phyloP scores from a whole-genome alignment of 2,888 invertebrate species.

The Caenorhabditis japonica region DNA sequence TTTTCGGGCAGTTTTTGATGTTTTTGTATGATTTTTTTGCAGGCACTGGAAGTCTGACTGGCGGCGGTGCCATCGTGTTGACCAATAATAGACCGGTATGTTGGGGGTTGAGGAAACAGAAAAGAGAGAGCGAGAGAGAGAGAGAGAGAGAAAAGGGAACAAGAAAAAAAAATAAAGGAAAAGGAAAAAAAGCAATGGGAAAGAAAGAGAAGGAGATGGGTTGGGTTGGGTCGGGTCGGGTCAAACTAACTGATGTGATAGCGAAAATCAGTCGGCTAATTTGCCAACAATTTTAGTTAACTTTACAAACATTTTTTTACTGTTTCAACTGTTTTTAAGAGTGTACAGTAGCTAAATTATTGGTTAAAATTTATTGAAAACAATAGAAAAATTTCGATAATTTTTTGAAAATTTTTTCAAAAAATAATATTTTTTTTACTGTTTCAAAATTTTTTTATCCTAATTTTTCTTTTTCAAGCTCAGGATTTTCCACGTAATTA shows the following conservation, averaged over 20 bases:
- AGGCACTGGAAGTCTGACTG: constrained; percentile 69
- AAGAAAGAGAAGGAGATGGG: too few species aligned
- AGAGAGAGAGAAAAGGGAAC: constrained; percentile 3
- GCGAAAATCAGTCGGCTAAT: constrained; percentile 17
- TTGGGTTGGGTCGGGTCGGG: too few species aligned
- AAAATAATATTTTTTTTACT: too few species aligned
- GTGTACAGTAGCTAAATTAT: too few species aligned
- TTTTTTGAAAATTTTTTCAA: too few species aligned
- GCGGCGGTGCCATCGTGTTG: constrained; percentile 68
- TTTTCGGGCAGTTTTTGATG: background rate
- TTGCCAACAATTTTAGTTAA: too few species aligned
- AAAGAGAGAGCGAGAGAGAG: background rate
- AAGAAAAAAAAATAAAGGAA: constrained; percentile 3
- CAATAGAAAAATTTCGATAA: too few species aligned
- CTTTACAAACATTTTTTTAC: too few species aligned
- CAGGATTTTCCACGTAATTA: too few species aligned
- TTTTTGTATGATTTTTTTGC: constrained; percentile 6
- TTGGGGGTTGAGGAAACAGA: constrained; percentile 2
- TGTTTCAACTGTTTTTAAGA: background rate
- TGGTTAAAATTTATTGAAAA: background rate
- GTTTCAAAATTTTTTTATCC: too few species aligned
- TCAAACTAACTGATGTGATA: constrained; percentile 32
- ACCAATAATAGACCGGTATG: constrained; percentile 55
- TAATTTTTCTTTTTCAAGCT: too few species aligned
- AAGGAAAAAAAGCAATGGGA: background rate